Conservation (phyloP, 2,113 vertebrate species). For the Coptodon bakossiorum region DNA sequence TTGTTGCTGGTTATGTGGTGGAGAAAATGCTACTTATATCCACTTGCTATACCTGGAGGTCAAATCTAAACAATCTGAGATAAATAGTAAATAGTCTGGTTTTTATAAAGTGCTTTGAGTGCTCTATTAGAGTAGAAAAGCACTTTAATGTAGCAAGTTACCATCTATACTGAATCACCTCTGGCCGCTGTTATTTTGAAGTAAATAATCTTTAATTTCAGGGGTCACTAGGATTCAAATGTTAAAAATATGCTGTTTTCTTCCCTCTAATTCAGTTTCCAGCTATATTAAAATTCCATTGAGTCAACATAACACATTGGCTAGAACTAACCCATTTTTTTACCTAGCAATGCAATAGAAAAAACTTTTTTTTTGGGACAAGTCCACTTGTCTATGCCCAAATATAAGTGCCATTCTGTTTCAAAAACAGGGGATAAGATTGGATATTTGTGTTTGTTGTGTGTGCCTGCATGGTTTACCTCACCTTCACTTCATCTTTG, state of each 20-base stretch:
- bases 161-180: neutral
- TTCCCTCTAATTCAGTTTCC: neutral
- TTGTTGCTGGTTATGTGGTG: neutral
- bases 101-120: neutral
- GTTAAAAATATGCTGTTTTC: neutral
- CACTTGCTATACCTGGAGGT: neutral
- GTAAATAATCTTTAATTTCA: neutral
- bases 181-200: neutral
- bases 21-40: neutral
- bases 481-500: neutral
- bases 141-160: neutral
- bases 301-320: neutral
- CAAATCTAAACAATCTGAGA: neutral
- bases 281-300: neutral
- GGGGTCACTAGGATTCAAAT: neutral
- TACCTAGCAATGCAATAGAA: neutral
- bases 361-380: neutral
- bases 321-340: neutral
- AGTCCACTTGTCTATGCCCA: neutral
- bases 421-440: neutral
- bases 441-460: neutral
- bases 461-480: neutral
- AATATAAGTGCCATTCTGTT: neutral
- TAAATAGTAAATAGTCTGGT: neutral
- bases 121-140: neutral